Conservation (phyloP, 1,140 invertebrate genomes). For the Apocrypta bakeri region DNA sequence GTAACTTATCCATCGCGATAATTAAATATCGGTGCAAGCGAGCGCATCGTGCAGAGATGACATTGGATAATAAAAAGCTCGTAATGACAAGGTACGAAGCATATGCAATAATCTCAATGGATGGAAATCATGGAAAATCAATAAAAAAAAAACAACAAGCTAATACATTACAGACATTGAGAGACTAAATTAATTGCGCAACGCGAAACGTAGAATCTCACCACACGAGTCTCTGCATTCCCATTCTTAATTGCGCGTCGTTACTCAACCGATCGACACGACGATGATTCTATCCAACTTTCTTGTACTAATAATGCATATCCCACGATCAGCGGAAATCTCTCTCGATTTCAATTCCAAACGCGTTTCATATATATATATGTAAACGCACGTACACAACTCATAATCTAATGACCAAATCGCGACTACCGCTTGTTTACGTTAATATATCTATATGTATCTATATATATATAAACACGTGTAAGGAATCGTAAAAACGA, state of each 20-base stretch:
- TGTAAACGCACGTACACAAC: too few species aligned
- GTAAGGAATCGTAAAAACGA: too few species aligned
- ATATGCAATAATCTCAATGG: too few species aligned
- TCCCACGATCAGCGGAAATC: background rate
- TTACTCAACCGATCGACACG: background rate
- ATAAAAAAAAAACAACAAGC: background rate
- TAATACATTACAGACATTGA: background rate
- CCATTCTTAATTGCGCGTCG: background rate
- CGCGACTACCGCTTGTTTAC: too few species aligned
- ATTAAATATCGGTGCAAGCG: too few species aligned
- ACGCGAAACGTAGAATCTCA: background rate
- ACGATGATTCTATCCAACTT: background rate
- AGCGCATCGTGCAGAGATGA: background rate
- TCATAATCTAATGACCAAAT: too few species aligned
- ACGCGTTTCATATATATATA: too few species aligned
- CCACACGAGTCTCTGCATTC: background rate
- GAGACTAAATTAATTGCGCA: background rate
- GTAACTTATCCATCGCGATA: background rate
- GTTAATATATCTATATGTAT: too few species aligned
- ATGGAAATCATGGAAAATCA: background rate
- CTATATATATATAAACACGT: too few species aligned
- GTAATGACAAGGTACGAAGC: too few species aligned
- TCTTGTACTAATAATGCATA: background rate
- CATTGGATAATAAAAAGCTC: too few species aligned
- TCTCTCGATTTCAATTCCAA: too few species aligned